Base-by-base conservation (phyloP, 2,797 vertebrate genomes). In the Podargus strigoides region DNA sequence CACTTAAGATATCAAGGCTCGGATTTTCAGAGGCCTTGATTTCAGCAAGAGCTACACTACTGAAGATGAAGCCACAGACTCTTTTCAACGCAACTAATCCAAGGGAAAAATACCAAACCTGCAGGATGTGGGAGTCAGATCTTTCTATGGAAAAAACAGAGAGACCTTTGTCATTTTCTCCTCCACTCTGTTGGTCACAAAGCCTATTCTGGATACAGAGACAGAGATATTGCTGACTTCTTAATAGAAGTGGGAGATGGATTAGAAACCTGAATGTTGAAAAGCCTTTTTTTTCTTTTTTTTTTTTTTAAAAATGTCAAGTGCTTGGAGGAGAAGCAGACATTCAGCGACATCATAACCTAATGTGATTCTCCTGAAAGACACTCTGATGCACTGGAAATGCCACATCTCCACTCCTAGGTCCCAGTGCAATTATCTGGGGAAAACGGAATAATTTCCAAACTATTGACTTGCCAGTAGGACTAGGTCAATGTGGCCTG, bases 401-500 rank as follows among this genome's bases (percentile, higher is more conserved):
- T 64, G 82, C 68, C 52, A 64, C 27, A 27, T 93, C 77, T 89
- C 89, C 88, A 37, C 66, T 97, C 87, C 80, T 87, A 79, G 34
- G 74, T 76, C 59, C 36, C 59, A 84, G 32, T 66, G 66, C 47
- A 93, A 62, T 94, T 95, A 73, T 79, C 91, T 66, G 24, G 79
- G 82, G 94, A 78, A 81, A 93, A 84, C 37, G 42, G 85, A 91
- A 44, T 81, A 34, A 79, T 93, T 93, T 92, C 87, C 64, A 60
- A 74, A 78, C 72, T 95, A 39, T 77, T 92, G 87, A 53, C 81
- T 91, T 81, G 59, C 52, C 44, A 14, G 12, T 59, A 87, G 87
- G 73, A 27, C 73, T 55, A 36, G 36, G 76, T 93, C 89, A 92
- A 4, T 44, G 19, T 67, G 50, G 58, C 66, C 55, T 89, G 63